These are phyloP conservation scores for Coluber constrictor DNA, from an alignment of 2,797 vertebrate genomes.

Conservation along the genomic window DNA sequence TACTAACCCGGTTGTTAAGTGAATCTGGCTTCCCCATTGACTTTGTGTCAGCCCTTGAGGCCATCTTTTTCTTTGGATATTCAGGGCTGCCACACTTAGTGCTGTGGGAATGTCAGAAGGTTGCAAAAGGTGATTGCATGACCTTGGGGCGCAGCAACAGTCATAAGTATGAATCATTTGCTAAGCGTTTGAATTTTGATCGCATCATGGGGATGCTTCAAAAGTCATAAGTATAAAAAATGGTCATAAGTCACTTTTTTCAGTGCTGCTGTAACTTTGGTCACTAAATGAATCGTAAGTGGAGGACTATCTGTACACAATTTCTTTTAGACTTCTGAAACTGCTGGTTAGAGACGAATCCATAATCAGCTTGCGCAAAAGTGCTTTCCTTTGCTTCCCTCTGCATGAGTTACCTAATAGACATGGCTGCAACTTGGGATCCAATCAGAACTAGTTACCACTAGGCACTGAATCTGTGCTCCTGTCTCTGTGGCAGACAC, in stretches of 20 bases:
- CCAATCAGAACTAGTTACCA: background rate
- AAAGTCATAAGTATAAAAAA: background rate
- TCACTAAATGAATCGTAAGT: background rate
- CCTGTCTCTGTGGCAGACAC: constrained; percentile 9
- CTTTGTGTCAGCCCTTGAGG: background rate
- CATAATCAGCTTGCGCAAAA: too few relatives aligned
- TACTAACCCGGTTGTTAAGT: background rate
- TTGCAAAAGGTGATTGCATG: background rate
- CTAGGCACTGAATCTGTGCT: background rate
- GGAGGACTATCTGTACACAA: too few relatives aligned
- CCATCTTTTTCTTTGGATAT: too few relatives aligned
- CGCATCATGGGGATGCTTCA: background rate
- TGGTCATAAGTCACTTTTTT: background rate
- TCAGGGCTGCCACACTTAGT: too few relatives aligned
- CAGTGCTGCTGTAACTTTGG: background rate
- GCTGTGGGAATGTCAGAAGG: background rate
- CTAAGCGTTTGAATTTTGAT: background rate
- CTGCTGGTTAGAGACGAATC: background rate
- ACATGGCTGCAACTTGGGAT: background rate
- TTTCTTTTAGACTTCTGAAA: background rate
- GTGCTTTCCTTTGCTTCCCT: background rate
- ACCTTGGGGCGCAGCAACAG: background rate
- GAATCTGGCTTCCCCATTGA: background rate
- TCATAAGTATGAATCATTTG: background rate
- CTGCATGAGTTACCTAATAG: background rate